phyloP scores from a whole-genome alignment of 2,797 vertebrate genomes.

The Megalops cyprinoides region DNA sequence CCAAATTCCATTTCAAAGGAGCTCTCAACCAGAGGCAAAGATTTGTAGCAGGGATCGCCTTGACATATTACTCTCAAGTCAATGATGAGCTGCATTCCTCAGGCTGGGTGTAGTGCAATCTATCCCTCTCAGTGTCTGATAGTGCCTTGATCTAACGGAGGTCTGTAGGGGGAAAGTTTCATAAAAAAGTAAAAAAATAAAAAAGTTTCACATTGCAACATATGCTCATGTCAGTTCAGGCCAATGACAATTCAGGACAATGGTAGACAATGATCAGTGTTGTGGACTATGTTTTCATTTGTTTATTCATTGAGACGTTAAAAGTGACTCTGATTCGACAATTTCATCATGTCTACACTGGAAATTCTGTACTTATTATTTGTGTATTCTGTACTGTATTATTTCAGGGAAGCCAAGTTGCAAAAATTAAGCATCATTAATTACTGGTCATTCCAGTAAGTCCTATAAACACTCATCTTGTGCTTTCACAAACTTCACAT shows the following conservation, averaged over 20 bases:
- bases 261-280: not conserved
- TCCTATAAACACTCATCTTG: no score
- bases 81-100: not conserved
- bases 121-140: not conserved
- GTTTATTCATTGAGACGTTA: not conserved
- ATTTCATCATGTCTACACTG: no score
- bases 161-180: not conserved
- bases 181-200: no score
- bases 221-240: not conserved
- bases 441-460: no score
- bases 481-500: conserved; percentile 28
- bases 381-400: no score
- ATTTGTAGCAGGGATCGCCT: not conserved
- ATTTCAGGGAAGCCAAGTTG: no score
- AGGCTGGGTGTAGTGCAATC: not conserved
- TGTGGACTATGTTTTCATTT: not conserved
- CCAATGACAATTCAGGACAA: not conserved
- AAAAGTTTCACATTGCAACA: not conserved
- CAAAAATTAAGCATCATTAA: no score
- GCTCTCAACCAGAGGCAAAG: conserved; percentile 1
- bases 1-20: conserved; percentile 17
- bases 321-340: not conserved
- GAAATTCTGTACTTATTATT: no score
- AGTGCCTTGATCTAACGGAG: not conserved
- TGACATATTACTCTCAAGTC: not conserved